A percentile compares a stretch with the other conserved stretches of the same genome.
These are phyloP conservation scores for Genyomyrus donnyi DNA, from an alignment of 2,113 vertebrate genomes.

Conservation along the genomic window DNA sequence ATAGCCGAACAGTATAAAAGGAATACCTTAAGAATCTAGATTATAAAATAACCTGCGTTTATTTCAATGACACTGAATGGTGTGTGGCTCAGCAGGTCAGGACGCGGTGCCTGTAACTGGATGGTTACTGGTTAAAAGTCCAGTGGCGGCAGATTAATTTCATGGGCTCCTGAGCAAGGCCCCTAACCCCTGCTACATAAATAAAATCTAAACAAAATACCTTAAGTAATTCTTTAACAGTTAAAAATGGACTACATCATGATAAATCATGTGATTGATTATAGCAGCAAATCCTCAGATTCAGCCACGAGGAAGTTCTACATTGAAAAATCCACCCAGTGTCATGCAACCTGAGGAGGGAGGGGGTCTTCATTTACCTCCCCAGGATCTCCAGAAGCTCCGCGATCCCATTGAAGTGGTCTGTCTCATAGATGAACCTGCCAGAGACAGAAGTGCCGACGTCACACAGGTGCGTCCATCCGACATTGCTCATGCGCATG, in stretches of 20 bases:
- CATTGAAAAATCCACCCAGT: neutral
- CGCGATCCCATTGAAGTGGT: neutral
- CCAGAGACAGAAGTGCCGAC: neutral
- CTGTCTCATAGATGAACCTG: slow-evolving; percentile 64
- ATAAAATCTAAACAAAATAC: neutral
- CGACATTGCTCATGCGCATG: neutral
- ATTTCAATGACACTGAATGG: neutral
- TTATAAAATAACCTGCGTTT: neutral
- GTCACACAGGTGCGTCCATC: neutral
- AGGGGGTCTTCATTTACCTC: slow-evolving; percentile 46
- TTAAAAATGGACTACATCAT: neutral
- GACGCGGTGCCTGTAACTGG: neutral
- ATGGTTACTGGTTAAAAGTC: neutral
- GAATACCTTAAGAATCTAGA: neutral
- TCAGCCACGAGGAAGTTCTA: neutral
- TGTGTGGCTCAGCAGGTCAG: neutral
- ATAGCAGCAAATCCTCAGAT: neutral
- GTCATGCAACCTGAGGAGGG: neutral
- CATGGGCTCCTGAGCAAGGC: neutral
- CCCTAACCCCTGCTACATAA: neutral
- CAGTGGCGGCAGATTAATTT: neutral
- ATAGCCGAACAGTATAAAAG: neutral
- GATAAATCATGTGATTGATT: neutral
- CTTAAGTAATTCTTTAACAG: neutral
- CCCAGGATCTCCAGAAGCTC: slow-evolving; percentile 50